A percentile compares a stretch with the other conserved stretches of the same genome.
These are phyloP conservation scores for Cryptocheilus praepositus DNA, from an alignment of 2,888 invertebrate genomes.

Conservation along the genomic window DNA sequence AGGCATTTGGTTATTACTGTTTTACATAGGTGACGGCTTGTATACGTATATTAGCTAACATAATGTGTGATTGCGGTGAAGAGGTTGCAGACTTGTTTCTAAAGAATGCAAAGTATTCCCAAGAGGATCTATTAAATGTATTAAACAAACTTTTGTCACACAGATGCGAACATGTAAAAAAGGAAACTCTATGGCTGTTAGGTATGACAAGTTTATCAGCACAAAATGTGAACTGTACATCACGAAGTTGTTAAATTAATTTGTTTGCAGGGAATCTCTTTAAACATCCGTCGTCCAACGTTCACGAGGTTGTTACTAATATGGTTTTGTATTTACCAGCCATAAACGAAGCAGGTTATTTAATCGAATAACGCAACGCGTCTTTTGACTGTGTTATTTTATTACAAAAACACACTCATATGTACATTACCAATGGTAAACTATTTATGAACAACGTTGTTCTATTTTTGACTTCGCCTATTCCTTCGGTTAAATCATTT, in stretches of 20 bases:
- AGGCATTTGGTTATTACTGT: neutral
- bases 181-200: constrained; percentile 70
- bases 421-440: too few relatives aligned
- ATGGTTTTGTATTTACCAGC: constrained; percentile 44
- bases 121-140: constrained; percentile 37
- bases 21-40: constrained; percentile 59
- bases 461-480: too few relatives aligned
- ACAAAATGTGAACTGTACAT: too few relatives aligned
- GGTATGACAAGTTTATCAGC: constrained; percentile 46
- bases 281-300: constrained; percentile 53
- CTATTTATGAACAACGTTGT: too few relatives aligned
- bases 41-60: constrained; percentile 67
- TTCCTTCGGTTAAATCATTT: too few relatives aligned
- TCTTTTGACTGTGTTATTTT: neutral
- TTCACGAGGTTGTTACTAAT: constrained; percentile 37
- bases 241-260: neutral
- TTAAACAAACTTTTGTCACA: constrained; percentile 58
- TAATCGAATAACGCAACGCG: neutral
- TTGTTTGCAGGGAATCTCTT: constrained; percentile 66
- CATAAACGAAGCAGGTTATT: constrained; percentile 40
- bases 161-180: constrained; percentile 60
- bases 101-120: constrained; percentile 46
- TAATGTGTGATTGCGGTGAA: constrained; percentile 57
- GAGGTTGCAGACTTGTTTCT: constrained; percentile 55
- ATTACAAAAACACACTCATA: neutral